Conservation (phyloP, 2,888 invertebrate genomes). For the Dolichomitus sp. region DNA sequence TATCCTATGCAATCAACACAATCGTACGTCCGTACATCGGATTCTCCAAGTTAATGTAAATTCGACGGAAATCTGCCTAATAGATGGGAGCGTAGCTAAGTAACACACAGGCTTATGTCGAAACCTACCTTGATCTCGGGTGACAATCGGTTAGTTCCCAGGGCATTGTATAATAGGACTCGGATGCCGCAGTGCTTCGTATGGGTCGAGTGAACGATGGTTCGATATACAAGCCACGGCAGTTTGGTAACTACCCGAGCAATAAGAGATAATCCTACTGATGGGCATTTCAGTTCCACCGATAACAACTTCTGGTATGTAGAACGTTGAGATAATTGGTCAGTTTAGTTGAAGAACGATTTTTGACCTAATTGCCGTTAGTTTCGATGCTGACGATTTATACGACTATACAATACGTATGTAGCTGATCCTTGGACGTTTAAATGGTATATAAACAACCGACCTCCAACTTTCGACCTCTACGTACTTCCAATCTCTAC, state of each 20-base stretch:
- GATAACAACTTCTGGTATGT: conserved; percentile 40
- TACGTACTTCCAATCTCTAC: conserved; percentile 4
- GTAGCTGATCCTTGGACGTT: not conserved
- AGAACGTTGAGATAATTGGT: conserved; percentile 18
- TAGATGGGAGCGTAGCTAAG: not conserved
- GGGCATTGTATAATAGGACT: conserved; percentile 10
- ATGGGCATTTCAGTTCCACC: conserved; percentile 34
- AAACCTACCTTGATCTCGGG: conserved; percentile 12
- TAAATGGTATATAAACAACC: not conserved
- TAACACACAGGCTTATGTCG: not conserved
- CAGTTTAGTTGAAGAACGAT: conserved; percentile 1
- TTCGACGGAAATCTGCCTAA: conserved; percentile 1
- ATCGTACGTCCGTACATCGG: not conserved
- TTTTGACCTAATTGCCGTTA: conserved; percentile 33
- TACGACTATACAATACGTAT: conserved; percentile 9
- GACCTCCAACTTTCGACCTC: conserved; percentile 14
- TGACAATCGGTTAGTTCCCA: conserved; percentile 25
- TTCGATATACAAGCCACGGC: conserved; percentile 3
- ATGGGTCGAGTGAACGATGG: not conserved
- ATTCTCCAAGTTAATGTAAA: conserved; percentile 29
- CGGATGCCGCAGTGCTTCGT: not conserved
- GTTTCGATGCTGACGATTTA: conserved; percentile 18
- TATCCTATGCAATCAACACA: not conserved
- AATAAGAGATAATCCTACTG: conserved; percentile 40
- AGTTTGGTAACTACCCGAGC: conserved; percentile 25